phyloP scores from a whole-genome alignment of 1,140 invertebrate species.

The Orius laevigatus region DNA sequence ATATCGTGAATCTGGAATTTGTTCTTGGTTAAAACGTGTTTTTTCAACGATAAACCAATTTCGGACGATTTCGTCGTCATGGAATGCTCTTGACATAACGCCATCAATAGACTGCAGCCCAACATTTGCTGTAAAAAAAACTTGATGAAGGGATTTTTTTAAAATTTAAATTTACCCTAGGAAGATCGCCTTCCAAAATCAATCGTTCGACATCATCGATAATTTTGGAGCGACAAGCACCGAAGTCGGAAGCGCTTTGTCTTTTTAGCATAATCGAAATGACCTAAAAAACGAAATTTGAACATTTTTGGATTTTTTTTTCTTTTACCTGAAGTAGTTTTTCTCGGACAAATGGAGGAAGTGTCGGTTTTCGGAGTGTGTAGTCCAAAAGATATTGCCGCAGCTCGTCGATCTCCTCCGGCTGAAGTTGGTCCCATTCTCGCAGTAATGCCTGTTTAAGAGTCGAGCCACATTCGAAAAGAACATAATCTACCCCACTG shows the following conservation, averaged over 20 bases:
- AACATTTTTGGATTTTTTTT: background rate
- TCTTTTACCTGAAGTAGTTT: constrained; percentile 47
- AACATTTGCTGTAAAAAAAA: constrained; percentile 40
- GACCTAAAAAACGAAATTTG: constrained; percentile 25
- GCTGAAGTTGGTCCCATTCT: constrained; percentile 57
- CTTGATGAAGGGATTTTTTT: background rate
- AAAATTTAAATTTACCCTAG: constrained; percentile 28
- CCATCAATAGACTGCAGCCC: constrained; percentile 63
- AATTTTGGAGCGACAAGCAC: constrained; percentile 46
- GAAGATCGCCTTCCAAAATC: constrained; percentile 43
- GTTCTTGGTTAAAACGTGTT: constrained; percentile 67
- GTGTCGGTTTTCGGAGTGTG: constrained; percentile 44
- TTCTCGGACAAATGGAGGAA: constrained; percentile 42
- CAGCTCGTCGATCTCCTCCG: constrained; percentile 50
- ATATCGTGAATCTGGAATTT: constrained; percentile 46
- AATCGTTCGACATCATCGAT: constrained; percentile 56
- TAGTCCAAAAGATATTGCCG: constrained; percentile 64
- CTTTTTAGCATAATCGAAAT: constrained; percentile 77
- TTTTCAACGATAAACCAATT: constrained; percentile 70
- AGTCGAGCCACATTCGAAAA: constrained; percentile 74
- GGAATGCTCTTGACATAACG: constrained; percentile 75
- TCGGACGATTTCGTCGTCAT: constrained; percentile 69
- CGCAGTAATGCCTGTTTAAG: constrained; percentile 65
- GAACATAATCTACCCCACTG: constrained; percentile 59
- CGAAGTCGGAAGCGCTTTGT: constrained; percentile 52